phyloP scores from a whole-genome alignment of 1,140 invertebrate genomes.

The Ceratina calcarata region DNA sequence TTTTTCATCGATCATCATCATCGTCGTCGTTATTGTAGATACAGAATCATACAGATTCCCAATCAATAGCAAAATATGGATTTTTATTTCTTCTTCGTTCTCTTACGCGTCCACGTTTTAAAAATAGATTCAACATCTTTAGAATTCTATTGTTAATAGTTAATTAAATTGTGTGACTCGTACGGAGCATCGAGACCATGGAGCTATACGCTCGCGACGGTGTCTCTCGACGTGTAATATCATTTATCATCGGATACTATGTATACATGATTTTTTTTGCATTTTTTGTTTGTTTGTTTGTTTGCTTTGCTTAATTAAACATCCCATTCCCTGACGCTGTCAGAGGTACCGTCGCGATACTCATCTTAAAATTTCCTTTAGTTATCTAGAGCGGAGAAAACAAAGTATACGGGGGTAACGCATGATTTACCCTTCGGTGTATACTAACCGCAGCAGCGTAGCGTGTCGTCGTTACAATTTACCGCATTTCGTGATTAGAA shows the following conservation, averaged over 20 bases:
- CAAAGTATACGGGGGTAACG: constrained; percentile 42
- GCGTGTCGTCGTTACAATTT: constrained; percentile 81
- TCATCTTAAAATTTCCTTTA: not conserved
- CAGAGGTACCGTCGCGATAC: constrained; percentile 54
- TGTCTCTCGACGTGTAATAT: constrained; percentile 42
- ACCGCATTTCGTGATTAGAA: constrained; percentile 88
- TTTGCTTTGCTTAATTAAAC: constrained; percentile 14
- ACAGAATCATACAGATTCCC: constrained; percentile 70
- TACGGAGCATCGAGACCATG: constrained; percentile 56
- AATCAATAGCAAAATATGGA: constrained; percentile 78
- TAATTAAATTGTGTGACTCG: constrained; percentile 68
- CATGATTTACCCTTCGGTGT: constrained; percentile 31
- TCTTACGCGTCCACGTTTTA: constrained; percentile 71
- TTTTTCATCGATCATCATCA: not conserved
- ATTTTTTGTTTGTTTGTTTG: too few relatives aligned
- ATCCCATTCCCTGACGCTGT: constrained; percentile 22
- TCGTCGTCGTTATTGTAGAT: constrained; percentile 71
- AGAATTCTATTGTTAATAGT: constrained; percentile 74
- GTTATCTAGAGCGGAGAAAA: constrained; percentile 60
- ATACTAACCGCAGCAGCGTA: constrained; percentile 26
- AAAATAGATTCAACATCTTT: constrained; percentile 80
- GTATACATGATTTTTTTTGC: constrained; percentile 28
- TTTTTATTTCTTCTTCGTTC: constrained; percentile 63
- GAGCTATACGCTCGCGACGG: constrained; percentile 47
- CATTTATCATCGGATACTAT: constrained; percentile 46